A percentile compares a stretch with the other conserved stretches of the same genome.
Conservation (phyloP, 2,797 vertebrate genomes). For the Chromobotia macracanthus region DNA sequence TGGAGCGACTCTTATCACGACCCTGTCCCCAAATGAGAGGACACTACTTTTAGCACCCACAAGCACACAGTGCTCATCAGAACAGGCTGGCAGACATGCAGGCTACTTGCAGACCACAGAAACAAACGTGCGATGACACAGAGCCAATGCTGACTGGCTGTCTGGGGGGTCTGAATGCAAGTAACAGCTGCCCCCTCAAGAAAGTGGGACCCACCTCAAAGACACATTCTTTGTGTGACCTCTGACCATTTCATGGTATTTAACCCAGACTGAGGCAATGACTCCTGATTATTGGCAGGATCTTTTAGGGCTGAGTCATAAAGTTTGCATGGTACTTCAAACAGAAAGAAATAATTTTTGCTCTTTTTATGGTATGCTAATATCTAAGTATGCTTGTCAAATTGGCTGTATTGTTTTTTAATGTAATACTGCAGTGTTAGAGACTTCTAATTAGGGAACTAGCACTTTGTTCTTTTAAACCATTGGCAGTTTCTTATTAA, state of each 20-base stretch:
- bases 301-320: background rate
- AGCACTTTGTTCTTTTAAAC: background rate
- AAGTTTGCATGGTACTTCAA: background rate
- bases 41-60: background rate
- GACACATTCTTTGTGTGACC: slow-evolving; percentile 37
- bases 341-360: background rate
- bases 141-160: slow-evolving; percentile 2
- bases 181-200: slow-evolving; percentile 31
- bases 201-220: slow-evolving; percentile 20
- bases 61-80: slow-evolving; percentile 16
- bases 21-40: background rate
- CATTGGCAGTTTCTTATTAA: background rate
- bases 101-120: background rate
- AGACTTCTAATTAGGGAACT: too few species aligned
- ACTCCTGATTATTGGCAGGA: background rate
- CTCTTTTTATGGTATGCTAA: background rate
- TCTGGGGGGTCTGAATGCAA: slow-evolving; percentile 35
- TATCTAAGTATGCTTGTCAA: background rate
- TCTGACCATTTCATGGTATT: slow-evolving; percentile 23
- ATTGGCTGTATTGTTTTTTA: background rate
- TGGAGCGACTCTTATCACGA: slow-evolving; percentile 41
- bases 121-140: background rate
- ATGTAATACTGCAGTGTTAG: background rate
- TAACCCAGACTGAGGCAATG: background rate
- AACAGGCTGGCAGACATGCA: slow-evolving; percentile 4